Evolutionary conservation across 2,888 invertebrate species (phyloP).

Genomic region (Calameuta filiformis): DNA sequence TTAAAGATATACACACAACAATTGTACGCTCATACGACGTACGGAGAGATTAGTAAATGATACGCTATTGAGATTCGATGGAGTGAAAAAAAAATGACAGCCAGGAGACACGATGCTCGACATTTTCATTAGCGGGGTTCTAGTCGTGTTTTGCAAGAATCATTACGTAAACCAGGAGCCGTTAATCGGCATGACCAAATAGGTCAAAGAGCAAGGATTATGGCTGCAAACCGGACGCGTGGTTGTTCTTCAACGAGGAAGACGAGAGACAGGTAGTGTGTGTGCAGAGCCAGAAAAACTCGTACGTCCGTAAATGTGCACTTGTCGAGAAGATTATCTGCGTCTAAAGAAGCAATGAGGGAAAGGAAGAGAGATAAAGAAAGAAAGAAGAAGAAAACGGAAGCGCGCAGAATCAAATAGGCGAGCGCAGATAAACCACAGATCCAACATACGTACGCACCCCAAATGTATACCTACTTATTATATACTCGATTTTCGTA

Average conservation of each 20-base stretch:
- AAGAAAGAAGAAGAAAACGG: not conserved
- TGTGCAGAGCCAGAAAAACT: not conserved
- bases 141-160: not conserved
- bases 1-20: not conserved
- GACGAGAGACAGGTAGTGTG: not conserved
- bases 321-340: conserved; percentile 20
- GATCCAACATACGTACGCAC: conserved; percentile 15
- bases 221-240: not conserved
- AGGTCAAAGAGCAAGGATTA: not conserved
- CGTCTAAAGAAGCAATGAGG: conserved; percentile 27
- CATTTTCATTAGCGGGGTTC: not conserved
- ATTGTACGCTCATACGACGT: not conserved
- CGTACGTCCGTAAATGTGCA: not conserved
- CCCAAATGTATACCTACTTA: not conserved
- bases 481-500: conserved; percentile 27
- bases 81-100: not conserved
- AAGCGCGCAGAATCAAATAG: not conserved
- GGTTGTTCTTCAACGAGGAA: not conserved
- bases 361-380: not conserved
- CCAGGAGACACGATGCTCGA: not conserved
- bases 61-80: not conserved
- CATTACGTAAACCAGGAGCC: not conserved
- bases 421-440: conserved; percentile 22
- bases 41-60: not conserved
- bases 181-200: not conserved